Evolutionary conservation across 2,797 vertebrate species (phyloP).

Genomic region (Hypotaenidia philippensis): DNA sequence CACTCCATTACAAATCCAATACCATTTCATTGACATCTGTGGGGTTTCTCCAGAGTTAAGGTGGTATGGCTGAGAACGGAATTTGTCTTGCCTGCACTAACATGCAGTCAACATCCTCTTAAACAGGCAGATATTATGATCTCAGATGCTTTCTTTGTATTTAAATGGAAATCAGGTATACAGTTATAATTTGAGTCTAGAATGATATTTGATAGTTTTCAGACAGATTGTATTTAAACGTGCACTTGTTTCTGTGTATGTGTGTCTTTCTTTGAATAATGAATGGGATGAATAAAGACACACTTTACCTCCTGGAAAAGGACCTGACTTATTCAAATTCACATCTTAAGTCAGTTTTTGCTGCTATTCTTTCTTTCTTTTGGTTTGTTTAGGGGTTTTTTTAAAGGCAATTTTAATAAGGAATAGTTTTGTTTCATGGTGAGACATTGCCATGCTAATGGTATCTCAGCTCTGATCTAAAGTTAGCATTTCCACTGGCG

Average conservation of each 20-base stretch:
- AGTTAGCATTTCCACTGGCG: not conserved
- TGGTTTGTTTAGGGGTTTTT: not conserved
- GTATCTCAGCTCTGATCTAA: not conserved
- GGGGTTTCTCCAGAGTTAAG: constrained; percentile 11
- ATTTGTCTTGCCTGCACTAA: not conserved
- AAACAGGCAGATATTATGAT: not conserved
- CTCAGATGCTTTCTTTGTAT: not conserved
- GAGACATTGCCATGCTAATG: not conserved
- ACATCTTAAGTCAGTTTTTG: not conserved
- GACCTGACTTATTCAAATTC: not conserved
- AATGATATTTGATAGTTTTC: not conserved
- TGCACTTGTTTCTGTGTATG: accelerated
- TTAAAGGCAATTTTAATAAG: not conserved
- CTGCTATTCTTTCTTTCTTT: not conserved
- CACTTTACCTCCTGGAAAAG: not conserved
- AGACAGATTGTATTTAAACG: not conserved
- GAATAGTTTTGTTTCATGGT: not conserved
- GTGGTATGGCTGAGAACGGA: not conserved
- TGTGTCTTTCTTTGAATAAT: not conserved
- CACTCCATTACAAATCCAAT: constrained; percentile 57
- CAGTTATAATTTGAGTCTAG: not conserved
- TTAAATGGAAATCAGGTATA: not conserved
- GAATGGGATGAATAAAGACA: not conserved
- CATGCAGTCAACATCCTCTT: not conserved
- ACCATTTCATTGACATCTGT: not conserved